Base-by-base conservation (phyloP, 2,113 vertebrate species). In the Alouatta palliata region DNA sequence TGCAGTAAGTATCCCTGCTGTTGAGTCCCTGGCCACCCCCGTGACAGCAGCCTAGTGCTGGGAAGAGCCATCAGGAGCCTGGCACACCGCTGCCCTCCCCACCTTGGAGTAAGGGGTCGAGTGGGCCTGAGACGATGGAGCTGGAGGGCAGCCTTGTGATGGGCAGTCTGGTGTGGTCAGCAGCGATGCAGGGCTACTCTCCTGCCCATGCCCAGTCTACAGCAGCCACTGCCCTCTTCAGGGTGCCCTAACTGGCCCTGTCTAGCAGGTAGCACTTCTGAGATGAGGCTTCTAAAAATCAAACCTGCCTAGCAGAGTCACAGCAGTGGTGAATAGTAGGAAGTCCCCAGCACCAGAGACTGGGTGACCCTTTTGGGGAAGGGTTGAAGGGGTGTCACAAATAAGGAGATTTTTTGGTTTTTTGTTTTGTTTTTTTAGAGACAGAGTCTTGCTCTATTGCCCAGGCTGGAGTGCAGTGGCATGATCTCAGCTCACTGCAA, bases 281-380 rank as follows among this genome's bases (percentile, higher is more conserved):
- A 73, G 30, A 19, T 2, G 40, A 45, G 13, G 17, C 17, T 80
- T 83, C 91, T 84, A 20, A 45, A 84, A 75, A 12, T 1, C 3
- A 4, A 52, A 54, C 23, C 54, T 58, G 16, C 35, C n/a, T 64
- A 21, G 47, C 14, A 23, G 9, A 30, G 25, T 25, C 23, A 8
- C 0, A 49, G 71, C 1, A 16, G 13, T 25, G 3, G 0, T 4
- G 8, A 23, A 10, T 0, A 6, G 20, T 0, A 23, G 70, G 73
- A 30, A 7, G 7, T 27, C 17, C 79, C 25, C 7, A 1, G 5
- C 79, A 4, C 45, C 2, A 10, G 19, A 56, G 27, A 13, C 80
- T 27, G 40, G 37, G 16, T 1, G 6, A 9, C 19, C 12, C 82
- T 30, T 37, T 19, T 0, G 30, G 87, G 56, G 61, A 66, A 87